phyloP scores from a whole-genome alignment of 2,797 vertebrate genomes.

The Hylomyscus alleni region DNA sequence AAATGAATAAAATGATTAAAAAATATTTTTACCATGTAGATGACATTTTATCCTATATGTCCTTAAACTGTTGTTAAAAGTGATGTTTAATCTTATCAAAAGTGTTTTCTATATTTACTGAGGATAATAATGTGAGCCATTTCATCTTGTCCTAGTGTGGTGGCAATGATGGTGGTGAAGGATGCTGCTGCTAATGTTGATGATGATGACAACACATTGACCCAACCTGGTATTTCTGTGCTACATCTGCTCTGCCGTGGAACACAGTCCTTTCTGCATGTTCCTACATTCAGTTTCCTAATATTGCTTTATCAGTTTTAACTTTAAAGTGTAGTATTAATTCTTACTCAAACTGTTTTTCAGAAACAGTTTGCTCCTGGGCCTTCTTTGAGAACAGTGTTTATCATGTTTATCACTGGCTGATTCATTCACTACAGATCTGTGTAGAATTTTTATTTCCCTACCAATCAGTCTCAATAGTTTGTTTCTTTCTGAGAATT shows the following conservation, averaged over 20 bases:
- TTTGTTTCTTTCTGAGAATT: background rate
- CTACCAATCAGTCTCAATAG: background rate
- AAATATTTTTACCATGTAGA: background rate
- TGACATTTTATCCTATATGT: background rate
- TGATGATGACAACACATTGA: background rate
- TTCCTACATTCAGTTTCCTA: background rate
- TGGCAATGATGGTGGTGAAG: accelerated
- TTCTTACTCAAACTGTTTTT: background rate
- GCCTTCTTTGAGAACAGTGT: background rate
- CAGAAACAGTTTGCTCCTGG: background rate
- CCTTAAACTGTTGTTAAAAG: background rate
- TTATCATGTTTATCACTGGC: background rate
- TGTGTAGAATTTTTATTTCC: background rate
- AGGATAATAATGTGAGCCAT: background rate
- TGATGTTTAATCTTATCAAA: background rate
- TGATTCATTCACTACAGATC: background rate
- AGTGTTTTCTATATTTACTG: background rate
- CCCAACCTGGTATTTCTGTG: background rate
- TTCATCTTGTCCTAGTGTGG: background rate
- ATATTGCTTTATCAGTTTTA: background rate
- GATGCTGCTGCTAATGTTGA: background rate
- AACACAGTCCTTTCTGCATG: background rate
- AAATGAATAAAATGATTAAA: background rate
- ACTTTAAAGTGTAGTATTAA: background rate
- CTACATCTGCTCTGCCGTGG: background rate